Evolutionary conservation across 1,140 invertebrate genomes (phyloP).

Genomic region (Frieseomelitta varia): DNA sequence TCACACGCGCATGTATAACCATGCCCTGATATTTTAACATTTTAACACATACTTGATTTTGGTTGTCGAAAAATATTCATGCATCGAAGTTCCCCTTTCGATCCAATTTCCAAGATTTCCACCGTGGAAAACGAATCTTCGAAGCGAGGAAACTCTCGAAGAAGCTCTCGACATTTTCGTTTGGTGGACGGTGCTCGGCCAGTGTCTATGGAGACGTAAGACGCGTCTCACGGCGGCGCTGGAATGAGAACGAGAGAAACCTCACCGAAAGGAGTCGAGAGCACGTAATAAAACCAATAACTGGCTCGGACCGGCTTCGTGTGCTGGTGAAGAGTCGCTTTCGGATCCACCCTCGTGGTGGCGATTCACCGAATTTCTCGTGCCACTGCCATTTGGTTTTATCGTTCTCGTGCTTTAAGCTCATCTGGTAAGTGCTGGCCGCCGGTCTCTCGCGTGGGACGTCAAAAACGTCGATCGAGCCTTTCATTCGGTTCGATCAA

Average conservation of each 20-base stretch:
- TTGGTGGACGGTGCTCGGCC: too few relatives aligned
- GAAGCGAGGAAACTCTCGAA: background rate
- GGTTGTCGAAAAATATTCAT: too few relatives aligned
- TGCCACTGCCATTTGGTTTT: constrained; percentile 57
- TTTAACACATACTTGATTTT: too few relatives aligned
- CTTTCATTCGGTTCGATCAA: constrained; percentile 50
- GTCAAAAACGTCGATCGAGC: constrained; percentile 59
- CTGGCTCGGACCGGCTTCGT: constrained; percentile 1
- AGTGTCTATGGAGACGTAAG: background rate
- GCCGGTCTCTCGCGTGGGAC: constrained; percentile 23
- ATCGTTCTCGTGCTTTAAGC: constrained; percentile 58
- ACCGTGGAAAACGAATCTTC: background rate
- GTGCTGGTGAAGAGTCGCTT: constrained; percentile 11
- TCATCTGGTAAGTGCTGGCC: constrained; percentile 59
- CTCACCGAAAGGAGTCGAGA: constrained; percentile 9
- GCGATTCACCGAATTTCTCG: constrained; percentile 52
- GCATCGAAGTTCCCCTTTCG: background rate
- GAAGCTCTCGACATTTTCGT: background rate
- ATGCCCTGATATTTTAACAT: too few relatives aligned
- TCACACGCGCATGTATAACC: too few relatives aligned
- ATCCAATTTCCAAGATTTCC: background rate
- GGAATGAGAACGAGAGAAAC: constrained; percentile 20
- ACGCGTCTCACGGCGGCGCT: background rate
- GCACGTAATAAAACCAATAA: constrained; percentile 40
- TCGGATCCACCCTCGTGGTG: constrained; percentile 23